Percentiles rank a stretch among this genome's conserved stretches.
Conservation (phyloP, 2,797 vertebrate species). For the Threskiornis aethiopicus region DNA sequence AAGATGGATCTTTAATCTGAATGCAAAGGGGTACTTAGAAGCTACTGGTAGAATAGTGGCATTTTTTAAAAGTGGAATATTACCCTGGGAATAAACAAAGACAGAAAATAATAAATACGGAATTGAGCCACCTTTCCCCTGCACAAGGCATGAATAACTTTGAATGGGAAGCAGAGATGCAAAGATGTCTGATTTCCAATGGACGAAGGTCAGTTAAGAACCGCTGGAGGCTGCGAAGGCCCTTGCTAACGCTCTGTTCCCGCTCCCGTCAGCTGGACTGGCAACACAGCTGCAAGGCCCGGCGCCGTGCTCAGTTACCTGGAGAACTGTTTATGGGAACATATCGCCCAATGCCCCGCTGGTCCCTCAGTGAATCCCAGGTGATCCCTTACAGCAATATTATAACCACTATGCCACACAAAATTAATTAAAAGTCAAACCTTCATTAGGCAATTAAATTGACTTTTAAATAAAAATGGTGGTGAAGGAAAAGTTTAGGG, state of each 20-base stretch:
- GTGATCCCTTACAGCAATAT: background rate
- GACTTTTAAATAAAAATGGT: background rate
- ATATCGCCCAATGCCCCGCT: background rate
- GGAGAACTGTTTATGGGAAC: background rate
- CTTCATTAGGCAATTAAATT: slow-evolving; percentile 3
- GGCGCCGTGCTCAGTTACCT: background rate
- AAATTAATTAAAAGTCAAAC: slow-evolving; percentile 27
- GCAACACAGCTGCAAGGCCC: background rate
- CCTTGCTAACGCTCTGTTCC: background rate
- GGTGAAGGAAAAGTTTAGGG: background rate
- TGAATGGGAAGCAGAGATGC: background rate
- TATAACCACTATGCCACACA: background rate
- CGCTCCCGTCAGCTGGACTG: background rate
- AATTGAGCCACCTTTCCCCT: background rate
- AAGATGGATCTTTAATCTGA: background rate
- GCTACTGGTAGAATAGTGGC: background rate
- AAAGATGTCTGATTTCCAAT: background rate
- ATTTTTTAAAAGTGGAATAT: background rate
- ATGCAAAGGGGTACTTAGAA: background rate
- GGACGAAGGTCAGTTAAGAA: background rate
- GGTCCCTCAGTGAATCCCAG: background rate
- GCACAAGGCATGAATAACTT: background rate
- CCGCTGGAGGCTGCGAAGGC: background rate
- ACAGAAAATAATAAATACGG: background rate
- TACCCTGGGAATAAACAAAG: background rate